phyloP scores from a whole-genome alignment of 2,113 vertebrate genomes.

The Carassius gibelio region DNA sequence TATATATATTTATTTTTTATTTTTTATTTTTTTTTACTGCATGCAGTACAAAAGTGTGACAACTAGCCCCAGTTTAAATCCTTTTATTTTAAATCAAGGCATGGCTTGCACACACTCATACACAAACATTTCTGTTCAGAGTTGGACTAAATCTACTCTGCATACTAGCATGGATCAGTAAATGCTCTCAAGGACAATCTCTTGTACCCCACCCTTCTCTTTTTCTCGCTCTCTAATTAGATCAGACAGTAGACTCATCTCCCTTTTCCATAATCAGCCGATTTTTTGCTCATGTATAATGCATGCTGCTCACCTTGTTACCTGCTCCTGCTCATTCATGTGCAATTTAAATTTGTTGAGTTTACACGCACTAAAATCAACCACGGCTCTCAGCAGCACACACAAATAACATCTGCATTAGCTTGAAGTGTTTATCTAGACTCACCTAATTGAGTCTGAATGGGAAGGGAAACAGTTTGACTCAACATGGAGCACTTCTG shows the following conservation, averaged over 20 bases:
- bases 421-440: slow-evolving; percentile 20
- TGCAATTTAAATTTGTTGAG: slow-evolving; percentile 90
- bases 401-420: slow-evolving; percentile 8
- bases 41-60: not conserved
- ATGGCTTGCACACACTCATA: slow-evolving; percentile 1
- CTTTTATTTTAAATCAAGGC: not conserved
- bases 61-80: not conserved
- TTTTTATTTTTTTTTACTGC: no score
- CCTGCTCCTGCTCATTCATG: slow-evolving; percentile 92
- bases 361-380: slow-evolving; percentile 90
- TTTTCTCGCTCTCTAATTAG: slow-evolving; percentile 78
- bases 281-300: slow-evolving; percentile 86
- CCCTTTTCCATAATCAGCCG: slow-evolving; percentile 88
- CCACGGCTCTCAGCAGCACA: slow-evolving; percentile 87
- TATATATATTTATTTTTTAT: no score
- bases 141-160: slow-evolving; percentile 31
- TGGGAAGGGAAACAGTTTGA: not conserved
- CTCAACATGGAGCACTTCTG: not conserved
- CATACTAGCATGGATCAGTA: slow-evolving; percentile 47
- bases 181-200: slow-evolving; percentile 81
- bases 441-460: slow-evolving; percentile 19
- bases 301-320: slow-evolving; percentile 88
- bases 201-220: not conserved
- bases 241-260: slow-evolving; percentile 93
- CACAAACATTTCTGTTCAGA: slow-evolving; percentile 19